Evolutionary conservation across 2,797 vertebrate genomes (phyloP), one percentile per base, ranked within the genome.

Genomic region (Sciurus carolinensis): DNA sequence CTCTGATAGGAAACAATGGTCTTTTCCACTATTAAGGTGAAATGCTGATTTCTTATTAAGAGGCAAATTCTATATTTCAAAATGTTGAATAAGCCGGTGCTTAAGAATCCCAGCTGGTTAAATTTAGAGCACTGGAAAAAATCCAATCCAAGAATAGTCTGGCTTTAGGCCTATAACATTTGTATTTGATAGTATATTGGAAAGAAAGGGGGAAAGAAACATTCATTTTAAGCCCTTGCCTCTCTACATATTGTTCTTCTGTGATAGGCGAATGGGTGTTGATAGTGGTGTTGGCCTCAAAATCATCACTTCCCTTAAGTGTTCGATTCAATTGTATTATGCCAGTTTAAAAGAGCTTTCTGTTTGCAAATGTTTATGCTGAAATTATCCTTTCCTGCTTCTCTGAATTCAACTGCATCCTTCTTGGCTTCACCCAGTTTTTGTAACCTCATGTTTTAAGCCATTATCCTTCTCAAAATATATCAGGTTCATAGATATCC

Each of bases 91-190:
- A 97, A 79, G 44, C 67, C 73, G n/a, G 47, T 87, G 76, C 88
- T 92, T 87, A 95, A 96, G 83, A 95, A 92, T 93, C 71, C 52
- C 79, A 92, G 93, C 87, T 91, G 87, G 82, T 87, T 98, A 97
- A 96, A 97, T 97, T 97, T 96, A 97, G 96, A 95, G 33, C 50
- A 73, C 1, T 97, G 90, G 91, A 96, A 97, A 97, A 89, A 30
- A 89, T 84, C 88, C 92, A 95, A 26, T 87, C 87, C 82, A 96
- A 92, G 81, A 97, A 97, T 91, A 95, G 44, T 42, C 82, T 95
- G 96, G 91, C 86, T 92, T 83, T 72, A 81, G 50, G 79, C 90
- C 85, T 93, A 44, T 96, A 94, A 94, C 79, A 95, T 96, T 96
- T 97, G 90, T 95, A 92, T 97, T 90, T 96, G 71, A 95, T 95